Percentiles rank a stretch among this genome's conserved stretches.
Conservation (phyloP, 2,797 vertebrate genomes). For the Limnodromus scolopaceus region DNA sequence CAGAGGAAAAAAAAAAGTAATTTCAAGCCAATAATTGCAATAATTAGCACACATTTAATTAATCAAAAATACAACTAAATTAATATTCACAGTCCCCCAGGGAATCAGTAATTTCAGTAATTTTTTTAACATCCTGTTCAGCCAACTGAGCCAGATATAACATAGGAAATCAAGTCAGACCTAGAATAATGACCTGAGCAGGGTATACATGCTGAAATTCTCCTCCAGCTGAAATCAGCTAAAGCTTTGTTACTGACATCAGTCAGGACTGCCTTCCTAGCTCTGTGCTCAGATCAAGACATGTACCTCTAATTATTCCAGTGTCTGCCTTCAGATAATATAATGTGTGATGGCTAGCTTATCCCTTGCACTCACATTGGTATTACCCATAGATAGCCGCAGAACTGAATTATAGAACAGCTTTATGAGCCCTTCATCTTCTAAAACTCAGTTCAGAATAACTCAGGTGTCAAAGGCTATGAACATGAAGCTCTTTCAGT, state of each 20-base stretch:
- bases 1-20: not conserved
- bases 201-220: not conserved
- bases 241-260: not conserved
- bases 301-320: not conserved
- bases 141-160: not conserved
- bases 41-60: not conserved
- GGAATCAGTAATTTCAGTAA: not conserved
- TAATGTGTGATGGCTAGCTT: not conserved
- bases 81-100: not conserved
- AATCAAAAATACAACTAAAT: not conserved
- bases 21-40: not conserved
- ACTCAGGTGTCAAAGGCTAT: not conserved
- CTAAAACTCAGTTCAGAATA: not conserved
- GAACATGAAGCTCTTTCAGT: not conserved
- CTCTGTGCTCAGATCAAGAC: not conserved
- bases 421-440: not conserved
- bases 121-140: not conserved
- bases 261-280: not conserved
- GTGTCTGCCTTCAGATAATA: not conserved
- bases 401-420: not conserved
- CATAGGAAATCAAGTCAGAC: not conserved
- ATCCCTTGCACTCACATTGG: not conserved
- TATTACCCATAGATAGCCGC: not conserved
- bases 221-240: not conserved
- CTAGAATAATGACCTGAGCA: not conserved